A percentile compares a stretch with the other conserved stretches of the same genome.
Conservation (phyloP, 2,888 invertebrate species). For the Nemapogon koenigi region DNA sequence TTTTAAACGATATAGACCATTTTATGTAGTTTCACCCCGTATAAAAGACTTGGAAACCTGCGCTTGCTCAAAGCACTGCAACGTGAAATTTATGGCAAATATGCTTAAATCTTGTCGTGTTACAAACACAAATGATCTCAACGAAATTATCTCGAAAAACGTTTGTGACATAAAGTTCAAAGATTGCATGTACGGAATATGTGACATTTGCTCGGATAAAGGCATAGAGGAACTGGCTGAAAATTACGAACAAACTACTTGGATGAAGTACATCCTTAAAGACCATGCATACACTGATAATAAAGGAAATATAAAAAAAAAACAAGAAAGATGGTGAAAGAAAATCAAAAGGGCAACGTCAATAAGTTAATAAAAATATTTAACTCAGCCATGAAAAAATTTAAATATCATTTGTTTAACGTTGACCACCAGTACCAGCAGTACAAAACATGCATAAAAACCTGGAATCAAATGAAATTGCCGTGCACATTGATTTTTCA, state of each 20-base stretch:
- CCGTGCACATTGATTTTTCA: conserved; percentile 6
- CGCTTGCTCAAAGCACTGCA: conserved; percentile 15
- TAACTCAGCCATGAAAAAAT: conserved; percentile 12
- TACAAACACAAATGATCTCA: conserved; percentile 11
- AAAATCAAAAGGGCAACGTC: conserved; percentile 12
- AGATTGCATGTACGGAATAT: conserved; percentile 14
- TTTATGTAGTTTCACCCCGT: conserved; percentile 16
- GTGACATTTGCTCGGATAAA: conserved; percentile 11
- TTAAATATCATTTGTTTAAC: conserved; percentile 14
- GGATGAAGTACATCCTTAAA: conserved; percentile 10
- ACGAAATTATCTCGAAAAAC: conserved; percentile 11
- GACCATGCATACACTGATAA: conserved; percentile 14
- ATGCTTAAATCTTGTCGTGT: conserved; percentile 11
- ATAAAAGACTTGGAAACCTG: conserved; percentile 15
- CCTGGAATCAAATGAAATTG: not conserved
- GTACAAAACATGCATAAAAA: conserved; percentile 12
- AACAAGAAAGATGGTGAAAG: conserved; percentile 13
- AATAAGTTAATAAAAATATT: conserved; percentile 11
- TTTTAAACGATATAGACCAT: too few relatives aligned
- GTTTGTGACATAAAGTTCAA: conserved; percentile 13
- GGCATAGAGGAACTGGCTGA: conserved; percentile 4
- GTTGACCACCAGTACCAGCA: conserved; percentile 8
- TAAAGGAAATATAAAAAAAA: conserved; percentile 4
- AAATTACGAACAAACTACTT: conserved; percentile 10
- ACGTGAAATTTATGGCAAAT: conserved; percentile 14